phyloP scores from a whole-genome alignment of 2,888 invertebrate genomes.

The Chaitophorus viminalis region DNA sequence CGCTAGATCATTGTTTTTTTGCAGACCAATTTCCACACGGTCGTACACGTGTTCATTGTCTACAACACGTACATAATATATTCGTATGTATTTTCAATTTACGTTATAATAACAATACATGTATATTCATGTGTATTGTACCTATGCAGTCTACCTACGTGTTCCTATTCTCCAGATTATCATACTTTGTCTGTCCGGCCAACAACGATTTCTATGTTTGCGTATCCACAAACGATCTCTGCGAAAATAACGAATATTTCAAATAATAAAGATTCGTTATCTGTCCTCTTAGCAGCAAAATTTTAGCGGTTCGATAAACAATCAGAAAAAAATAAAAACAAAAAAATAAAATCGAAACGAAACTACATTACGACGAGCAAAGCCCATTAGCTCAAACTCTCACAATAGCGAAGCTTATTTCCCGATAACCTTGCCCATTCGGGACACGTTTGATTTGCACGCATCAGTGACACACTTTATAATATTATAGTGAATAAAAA shows the following conservation, averaged over 20 bases:
- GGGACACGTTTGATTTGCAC: conserved; percentile 54
- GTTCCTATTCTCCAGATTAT: no score
- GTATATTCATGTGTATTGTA: no score
- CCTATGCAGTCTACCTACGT: no score
- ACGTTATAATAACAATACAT: not conserved
- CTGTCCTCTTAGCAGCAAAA: not conserved
- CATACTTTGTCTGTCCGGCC: no score
- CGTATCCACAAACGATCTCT: no score
- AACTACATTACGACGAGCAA: not conserved
- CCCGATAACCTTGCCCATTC: conserved; percentile 52
- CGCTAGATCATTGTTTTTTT: not conserved
- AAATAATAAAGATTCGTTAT: not conserved
- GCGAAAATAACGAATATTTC: not conserved
- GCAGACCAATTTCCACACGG: not conserved
- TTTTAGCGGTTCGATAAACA: no score
- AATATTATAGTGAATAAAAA: conserved; percentile 13
- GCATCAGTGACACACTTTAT: conserved; percentile 57
- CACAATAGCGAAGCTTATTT: conserved; percentile 21
- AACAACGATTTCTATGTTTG: no score
- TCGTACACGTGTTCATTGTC: no score
- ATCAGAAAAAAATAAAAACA: not conserved
- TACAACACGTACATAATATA: no score
- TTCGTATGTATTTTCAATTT: no score
- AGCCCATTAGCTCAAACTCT: not conserved
- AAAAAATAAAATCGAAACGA: not conserved